Conservation (phyloP, 2,888 invertebrate species). For the Nephrocerus scutellatus region DNA sequence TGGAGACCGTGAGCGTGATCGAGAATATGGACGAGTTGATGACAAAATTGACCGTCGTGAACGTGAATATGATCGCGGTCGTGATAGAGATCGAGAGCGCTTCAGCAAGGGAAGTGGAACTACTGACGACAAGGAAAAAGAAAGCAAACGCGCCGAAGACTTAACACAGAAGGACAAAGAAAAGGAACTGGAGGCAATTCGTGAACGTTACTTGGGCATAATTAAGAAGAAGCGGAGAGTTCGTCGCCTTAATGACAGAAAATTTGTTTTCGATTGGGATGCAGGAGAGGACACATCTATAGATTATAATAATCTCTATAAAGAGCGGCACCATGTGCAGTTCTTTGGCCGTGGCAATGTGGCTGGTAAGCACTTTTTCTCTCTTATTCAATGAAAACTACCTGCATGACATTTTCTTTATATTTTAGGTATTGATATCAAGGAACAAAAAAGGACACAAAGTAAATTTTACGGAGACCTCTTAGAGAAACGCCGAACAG, state of each 20-base stretch:
- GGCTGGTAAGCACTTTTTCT: conserved; percentile 52
- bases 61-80: conserved; percentile 28
- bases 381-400: too few relatives aligned
- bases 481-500: conserved; percentile 88
- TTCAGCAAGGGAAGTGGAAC: conserved; percentile 14
- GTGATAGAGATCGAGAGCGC: conserved; percentile 32
- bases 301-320: conserved; percentile 95
- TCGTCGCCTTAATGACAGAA: conserved; percentile 89
- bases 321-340: conserved; percentile 93
- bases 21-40: conserved; percentile 51
- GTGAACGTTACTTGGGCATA: conserved; percentile 89
- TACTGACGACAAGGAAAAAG: conserved; percentile 43
- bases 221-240: conserved; percentile 89
- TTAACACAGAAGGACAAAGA: conserved; percentile 72
- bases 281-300: conserved; percentile 96
- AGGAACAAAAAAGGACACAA: conserved; percentile 90
- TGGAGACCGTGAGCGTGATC: conserved; percentile 32
- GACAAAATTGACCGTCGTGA: conserved; percentile 46
- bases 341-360: conserved; percentile 97
- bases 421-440: conserved; percentile 82
- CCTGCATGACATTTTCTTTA: neutral
- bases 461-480: conserved; percentile 95
- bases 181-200: conserved; percentile 89
- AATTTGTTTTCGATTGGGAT: conserved; percentile 99
- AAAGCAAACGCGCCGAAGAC: conserved; percentile 43